Percentiles rank a stretch among this genome's conserved stretches.
These are phyloP conservation scores for Nomia melanderi DNA, from an alignment of 1,140 invertebrate species.

Conservation along the genomic window DNA sequence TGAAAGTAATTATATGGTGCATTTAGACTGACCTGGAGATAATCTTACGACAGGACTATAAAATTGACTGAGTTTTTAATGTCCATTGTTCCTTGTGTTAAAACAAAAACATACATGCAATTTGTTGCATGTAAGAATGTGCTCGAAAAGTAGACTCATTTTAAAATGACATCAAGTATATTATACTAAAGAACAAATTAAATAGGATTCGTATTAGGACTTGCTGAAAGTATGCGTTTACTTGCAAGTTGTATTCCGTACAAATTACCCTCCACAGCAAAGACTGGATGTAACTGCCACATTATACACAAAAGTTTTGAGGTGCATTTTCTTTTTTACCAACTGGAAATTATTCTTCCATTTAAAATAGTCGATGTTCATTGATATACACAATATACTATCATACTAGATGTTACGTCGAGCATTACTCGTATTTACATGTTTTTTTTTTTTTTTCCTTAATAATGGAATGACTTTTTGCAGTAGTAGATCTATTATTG, in stretches of 20 bases:
- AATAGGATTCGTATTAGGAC: neutral
- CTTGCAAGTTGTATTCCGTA: conserved; percentile 7
- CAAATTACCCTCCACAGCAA: neutral
- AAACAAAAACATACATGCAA: neutral
- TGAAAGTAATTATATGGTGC: conserved; percentile 13
- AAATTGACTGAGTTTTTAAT: conserved; percentile 29
- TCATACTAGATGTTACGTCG: conserved; percentile 25
- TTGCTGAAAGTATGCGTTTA: neutral
- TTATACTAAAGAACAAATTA: neutral
- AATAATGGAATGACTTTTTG: conserved; percentile 12
- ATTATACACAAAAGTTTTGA: conserved; percentile 11
- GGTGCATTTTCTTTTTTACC: conserved; percentile 15
- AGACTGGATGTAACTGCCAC: conserved; percentile 45
- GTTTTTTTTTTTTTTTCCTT: conserved; percentile 30
- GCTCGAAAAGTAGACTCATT: neutral
- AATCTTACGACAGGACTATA: conserved; percentile 15
- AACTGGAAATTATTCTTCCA: conserved; percentile 12
- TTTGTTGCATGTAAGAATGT: neutral
- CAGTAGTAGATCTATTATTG: conserved; percentile 19
- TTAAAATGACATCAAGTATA: neutral
- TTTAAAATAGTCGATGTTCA: conserved; percentile 14
- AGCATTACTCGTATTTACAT: conserved; percentile 30
- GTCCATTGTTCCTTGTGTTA: neutral
- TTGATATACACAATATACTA: conserved; percentile 14
- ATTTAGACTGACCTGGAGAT: conserved; percentile 3